These are phyloP conservation scores for Drosophila robusta DNA, from an alignment of 2,888 invertebrate genomes.

Conservation along the genomic window DNA sequence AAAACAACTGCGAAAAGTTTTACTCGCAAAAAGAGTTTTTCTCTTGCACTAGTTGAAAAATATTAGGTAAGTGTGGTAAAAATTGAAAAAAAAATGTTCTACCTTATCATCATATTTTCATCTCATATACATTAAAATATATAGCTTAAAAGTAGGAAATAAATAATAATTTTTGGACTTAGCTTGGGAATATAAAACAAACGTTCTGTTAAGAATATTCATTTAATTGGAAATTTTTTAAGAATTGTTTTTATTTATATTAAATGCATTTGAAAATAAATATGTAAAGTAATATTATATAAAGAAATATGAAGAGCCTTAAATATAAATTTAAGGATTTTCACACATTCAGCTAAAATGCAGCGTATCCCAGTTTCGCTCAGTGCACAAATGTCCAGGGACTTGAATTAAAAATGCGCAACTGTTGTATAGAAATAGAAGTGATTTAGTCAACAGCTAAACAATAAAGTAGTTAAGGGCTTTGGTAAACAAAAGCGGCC, in stretches of 20 bases:
- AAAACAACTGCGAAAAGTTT: slow-evolving; percentile 51
- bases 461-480: slow-evolving; percentile 48
- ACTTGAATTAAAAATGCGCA: slow-evolving; percentile 31
- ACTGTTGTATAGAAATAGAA: slow-evolving; percentile 18
- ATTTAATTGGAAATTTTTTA: too few relatives aligned
- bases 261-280: too few relatives aligned
- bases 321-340: too few relatives aligned
- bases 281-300: too few relatives aligned
- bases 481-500: slow-evolving; percentile 46
- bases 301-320: too few relatives aligned
- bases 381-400: slow-evolving; percentile 6
- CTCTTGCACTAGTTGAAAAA: background rate
- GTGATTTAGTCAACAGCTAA: slow-evolving; percentile 39
- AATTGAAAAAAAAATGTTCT: background rate
- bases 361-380: background rate
- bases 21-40: slow-evolving; percentile 5
- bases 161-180: too few relatives aligned
- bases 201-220: too few relatives aligned
- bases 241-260: too few relatives aligned
- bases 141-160: too few relatives aligned
- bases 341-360: too few relatives aligned
- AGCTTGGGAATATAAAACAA: too few relatives aligned
- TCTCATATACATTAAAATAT: too few relatives aligned
- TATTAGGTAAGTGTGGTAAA: slow-evolving; percentile 34
- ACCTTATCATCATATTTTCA: slow-evolving; percentile 11